Evolutionary conservation across 2,888 invertebrate genomes (phyloP).

Genomic region (Sphecodes monilicornis): DNA sequence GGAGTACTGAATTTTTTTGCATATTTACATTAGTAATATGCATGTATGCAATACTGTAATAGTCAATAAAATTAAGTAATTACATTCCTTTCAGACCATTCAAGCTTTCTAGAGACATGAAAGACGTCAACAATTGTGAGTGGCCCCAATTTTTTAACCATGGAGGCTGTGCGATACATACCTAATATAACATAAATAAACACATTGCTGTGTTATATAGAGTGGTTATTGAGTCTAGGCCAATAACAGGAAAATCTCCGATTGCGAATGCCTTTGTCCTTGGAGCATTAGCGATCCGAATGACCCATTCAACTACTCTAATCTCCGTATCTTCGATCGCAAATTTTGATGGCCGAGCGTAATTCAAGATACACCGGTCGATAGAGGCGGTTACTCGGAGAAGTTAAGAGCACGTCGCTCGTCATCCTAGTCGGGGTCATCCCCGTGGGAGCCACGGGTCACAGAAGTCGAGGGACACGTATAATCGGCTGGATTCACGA

Average conservation of each 20-base stretch:
- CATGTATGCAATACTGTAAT: too few relatives aligned
- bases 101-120: too few relatives aligned
- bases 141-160: too few relatives aligned
- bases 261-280: neutral
- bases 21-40: too few relatives aligned
- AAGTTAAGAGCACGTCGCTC: conserved; percentile 52
- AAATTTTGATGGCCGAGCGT: conserved; percentile 12
- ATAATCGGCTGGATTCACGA: conserved; percentile 67
- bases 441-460: conserved; percentile 80
- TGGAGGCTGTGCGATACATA: too few relatives aligned
- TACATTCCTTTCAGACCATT: too few relatives aligned
- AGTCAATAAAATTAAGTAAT: too few relatives aligned
- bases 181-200: too few relatives aligned
- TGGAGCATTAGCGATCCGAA: neutral
- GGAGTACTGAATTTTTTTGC: too few relatives aligned
- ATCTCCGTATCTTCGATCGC: conserved; percentile 44
- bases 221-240: neutral
- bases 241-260: neutral
- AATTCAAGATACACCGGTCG: conserved; percentile 54
- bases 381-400: conserved; percentile 64
- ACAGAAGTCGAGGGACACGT: conserved; percentile 75
- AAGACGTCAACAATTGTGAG: too few relatives aligned
- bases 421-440: conserved; percentile 74
- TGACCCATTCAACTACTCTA: conserved; percentile 48
- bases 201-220: too few relatives aligned